These are phyloP conservation scores for Xestia ashworthii DNA, from an alignment of 2,888 invertebrate genomes.

Conservation along the genomic window DNA sequence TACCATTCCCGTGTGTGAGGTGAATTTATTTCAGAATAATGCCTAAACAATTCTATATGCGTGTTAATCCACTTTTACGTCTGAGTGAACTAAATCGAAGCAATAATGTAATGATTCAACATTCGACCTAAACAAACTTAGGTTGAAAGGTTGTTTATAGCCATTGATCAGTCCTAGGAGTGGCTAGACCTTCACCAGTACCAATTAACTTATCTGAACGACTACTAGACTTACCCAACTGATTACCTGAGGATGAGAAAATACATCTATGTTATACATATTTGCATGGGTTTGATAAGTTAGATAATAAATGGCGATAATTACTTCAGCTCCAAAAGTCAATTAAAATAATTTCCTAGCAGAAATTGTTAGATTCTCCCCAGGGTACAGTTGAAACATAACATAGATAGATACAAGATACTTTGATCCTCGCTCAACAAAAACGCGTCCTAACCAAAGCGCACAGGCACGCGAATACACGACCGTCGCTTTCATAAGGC, in stretches of 20 bases:
- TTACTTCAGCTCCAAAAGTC: neutral
- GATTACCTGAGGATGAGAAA: constrained; percentile 55
- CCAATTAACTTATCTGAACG: constrained; percentile 14
- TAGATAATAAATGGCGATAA: neutral
- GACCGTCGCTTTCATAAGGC: neutral
- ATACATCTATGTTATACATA: constrained; percentile 42
- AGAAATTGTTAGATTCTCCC: neutral
- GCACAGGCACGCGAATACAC: neutral
- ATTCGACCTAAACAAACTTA: neutral
- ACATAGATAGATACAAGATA: neutral
- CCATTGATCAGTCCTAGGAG: constrained; percentile 42
- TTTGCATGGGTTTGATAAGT: constrained; percentile 7
- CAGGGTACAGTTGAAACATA: neutral
- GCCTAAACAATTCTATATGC: neutral
- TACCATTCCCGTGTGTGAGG: neutral
- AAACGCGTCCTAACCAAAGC: neutral
- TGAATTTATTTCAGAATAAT: neutral
- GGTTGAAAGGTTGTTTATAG: constrained; percentile 4
- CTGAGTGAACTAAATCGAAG: neutral
- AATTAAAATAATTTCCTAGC: neutral
- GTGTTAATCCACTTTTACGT: neutral
- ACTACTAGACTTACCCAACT: constrained; percentile 59
- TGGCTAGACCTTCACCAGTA: constrained; percentile 17
- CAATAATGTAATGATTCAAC: neutral
- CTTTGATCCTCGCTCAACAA: neutral